Base-by-base conservation (phyloP, 2,113 vertebrate species). In the Trogon melanurus region DNA sequence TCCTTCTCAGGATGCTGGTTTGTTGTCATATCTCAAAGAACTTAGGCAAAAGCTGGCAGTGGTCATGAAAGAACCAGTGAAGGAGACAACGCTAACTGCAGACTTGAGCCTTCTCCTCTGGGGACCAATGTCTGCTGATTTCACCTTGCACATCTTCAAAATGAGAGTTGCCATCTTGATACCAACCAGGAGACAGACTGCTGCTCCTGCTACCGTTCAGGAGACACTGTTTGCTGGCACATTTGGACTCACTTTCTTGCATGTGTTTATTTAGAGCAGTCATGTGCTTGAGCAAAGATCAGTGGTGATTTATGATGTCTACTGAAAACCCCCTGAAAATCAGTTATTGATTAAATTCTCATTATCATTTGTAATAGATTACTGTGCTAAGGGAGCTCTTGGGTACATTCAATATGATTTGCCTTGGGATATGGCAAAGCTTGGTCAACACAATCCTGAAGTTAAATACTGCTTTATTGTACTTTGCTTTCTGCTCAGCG, bases 261-360 rank as follows among this genome's bases (percentile, higher is more conserved):
- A 11, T 27, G 38, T 88, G 60, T 81, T 94, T 91, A 81, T 76
- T 81, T 29, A 84, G 48, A 79, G 30, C 34, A 44, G 81, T 86
- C 93, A 90, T 3, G 16, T 84, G 85, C 72, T 86, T 79, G 82
- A 84, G 44, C 89, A 97, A 91, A 96, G 93, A 85, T 69, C 93
- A 91, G 47, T 50, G 48, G 13, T 79, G 32, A 73, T 66, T 84
- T 86, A 20, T 45, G 27, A 57, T 80, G 58, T 66, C 75, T 85
- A 69, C 44, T 83, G 71, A 69, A 86, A 58, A 1, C 5, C 6
- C 22, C 48, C 23, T 64, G 30, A 88, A 91, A 92, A 90, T 69
- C 73, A 65, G 57, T 94, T 91, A 89, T 74, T 89, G 84, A 94
- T 89, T 91, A 84, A 76, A 88, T 91, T 86, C 72, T 92, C 8